phyloP scores from a whole-genome alignment of 1,140 invertebrate genomes.

The Penaeus vannamei region DNA sequence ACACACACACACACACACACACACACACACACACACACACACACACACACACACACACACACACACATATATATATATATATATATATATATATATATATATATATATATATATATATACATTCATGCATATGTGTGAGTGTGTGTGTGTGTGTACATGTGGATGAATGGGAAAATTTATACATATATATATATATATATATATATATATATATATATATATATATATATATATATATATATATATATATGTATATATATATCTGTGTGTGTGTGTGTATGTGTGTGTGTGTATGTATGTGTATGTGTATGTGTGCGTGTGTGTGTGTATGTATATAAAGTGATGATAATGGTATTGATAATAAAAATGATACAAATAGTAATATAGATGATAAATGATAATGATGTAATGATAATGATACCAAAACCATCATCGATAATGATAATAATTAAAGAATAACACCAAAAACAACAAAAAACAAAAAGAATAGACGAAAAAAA shows the following conservation, averaged over 20 bases:
- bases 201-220: background rate
- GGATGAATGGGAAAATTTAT: background rate
- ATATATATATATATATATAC: slow-evolving; percentile 27
- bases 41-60: too few species aligned
- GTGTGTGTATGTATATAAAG: background rate
- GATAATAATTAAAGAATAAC: background rate
- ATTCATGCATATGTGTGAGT: background rate
- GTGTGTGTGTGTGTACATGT: background rate
- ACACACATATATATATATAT: background rate
- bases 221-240: background rate
- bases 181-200: background rate
- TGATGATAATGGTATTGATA: background rate
- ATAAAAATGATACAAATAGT: too few species aligned
- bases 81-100: slow-evolving; percentile 19
- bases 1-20: background rate
- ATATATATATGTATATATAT: slow-evolving; percentile 27
- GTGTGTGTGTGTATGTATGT: background rate
- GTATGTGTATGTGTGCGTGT: background rate
- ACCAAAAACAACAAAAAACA: too few species aligned
- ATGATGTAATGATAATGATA: too few species aligned
- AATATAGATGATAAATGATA: too few species aligned
- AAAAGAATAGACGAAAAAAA: too few species aligned
- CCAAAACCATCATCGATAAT: too few species aligned
- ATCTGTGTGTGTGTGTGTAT: background rate
- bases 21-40: slow-evolving; percentile 21